phyloP scores from a whole-genome alignment of 2,113 vertebrate genomes.

The Ibidorhyncha struthersii region DNA sequence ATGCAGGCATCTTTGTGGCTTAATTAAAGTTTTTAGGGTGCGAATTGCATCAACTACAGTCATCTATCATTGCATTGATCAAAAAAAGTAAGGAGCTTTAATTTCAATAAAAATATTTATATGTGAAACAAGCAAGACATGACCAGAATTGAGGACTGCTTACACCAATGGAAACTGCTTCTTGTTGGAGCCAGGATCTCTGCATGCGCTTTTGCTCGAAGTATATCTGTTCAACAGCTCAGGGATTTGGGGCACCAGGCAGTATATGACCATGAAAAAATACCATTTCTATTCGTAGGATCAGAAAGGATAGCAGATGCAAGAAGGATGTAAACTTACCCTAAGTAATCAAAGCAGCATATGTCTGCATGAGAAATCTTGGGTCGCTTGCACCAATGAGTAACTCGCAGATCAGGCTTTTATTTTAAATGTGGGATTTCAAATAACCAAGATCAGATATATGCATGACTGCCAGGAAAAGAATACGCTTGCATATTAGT shows the following conservation, averaged over 20 bases:
- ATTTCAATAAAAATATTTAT: background rate
- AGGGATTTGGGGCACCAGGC: background rate
- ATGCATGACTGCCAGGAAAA: background rate
- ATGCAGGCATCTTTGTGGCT: background rate
- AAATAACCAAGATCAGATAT: background rate
- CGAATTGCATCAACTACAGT: background rate
- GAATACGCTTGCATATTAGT: background rate
- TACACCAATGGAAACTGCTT: background rate
- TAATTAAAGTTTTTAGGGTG: background rate
- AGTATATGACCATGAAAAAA: background rate
- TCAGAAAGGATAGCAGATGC: background rate
- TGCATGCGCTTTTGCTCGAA: background rate
- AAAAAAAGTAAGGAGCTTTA: background rate
- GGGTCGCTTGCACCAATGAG: background rate
- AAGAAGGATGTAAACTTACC: background rate
- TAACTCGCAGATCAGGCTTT: background rate
- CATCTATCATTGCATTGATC: background rate
- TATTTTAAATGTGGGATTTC: background rate
- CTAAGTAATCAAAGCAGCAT: background rate
- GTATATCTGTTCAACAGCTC: accelerated
- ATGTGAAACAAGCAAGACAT: background rate
- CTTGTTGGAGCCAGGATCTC: background rate
- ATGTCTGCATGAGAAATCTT: background rate
- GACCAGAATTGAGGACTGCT: background rate
- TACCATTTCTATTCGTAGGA: background rate